These are phyloP conservation scores for Dolichomitus sp. DNA, from an alignment of 2,888 invertebrate genomes.

Conservation along the genomic window DNA sequence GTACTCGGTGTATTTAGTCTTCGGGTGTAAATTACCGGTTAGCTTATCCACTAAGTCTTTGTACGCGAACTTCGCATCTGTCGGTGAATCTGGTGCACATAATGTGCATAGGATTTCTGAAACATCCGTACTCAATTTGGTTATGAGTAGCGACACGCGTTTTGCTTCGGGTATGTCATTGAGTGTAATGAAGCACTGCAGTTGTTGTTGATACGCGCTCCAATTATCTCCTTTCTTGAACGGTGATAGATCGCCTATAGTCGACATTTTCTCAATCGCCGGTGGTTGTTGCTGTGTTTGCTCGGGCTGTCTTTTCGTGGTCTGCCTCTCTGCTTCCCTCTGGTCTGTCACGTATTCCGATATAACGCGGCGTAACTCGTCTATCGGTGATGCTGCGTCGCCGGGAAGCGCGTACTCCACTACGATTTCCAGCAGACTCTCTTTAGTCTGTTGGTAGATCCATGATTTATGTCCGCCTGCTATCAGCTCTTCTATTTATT, in stretches of 20 bases:
- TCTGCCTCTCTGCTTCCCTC: background rate
- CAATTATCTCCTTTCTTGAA: constrained; percentile 17
- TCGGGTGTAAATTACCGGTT: background rate
- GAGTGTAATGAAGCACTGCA: constrained; percentile 22
- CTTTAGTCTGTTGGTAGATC: background rate
- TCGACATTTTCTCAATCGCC: constrained; percentile 7
- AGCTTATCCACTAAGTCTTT: background rate
- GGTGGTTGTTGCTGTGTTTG: background rate
- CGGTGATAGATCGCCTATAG: constrained; percentile 10
- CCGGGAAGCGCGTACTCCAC: background rate
- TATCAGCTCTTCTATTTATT: background rate
- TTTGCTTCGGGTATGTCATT: constrained; percentile 10
- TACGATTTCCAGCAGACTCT: background rate
- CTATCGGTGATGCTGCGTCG: background rate
- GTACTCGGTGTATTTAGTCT: constrained; percentile 18
- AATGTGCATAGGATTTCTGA: constrained; percentile 1
- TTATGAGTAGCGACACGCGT: background rate
- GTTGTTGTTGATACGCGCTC: constrained; percentile 16
- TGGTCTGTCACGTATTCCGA: constrained; percentile 5
- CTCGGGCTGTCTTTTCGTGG: background rate
- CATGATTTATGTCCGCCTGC: background rate
- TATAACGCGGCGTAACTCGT: constrained; percentile 12
- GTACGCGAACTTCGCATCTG: background rate
- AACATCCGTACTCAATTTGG: constrained; percentile 1
- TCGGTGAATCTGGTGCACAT: constrained; percentile 1